Conservation (phyloP, 1,140 invertebrate species). For the Triops cancriformis region DNA sequence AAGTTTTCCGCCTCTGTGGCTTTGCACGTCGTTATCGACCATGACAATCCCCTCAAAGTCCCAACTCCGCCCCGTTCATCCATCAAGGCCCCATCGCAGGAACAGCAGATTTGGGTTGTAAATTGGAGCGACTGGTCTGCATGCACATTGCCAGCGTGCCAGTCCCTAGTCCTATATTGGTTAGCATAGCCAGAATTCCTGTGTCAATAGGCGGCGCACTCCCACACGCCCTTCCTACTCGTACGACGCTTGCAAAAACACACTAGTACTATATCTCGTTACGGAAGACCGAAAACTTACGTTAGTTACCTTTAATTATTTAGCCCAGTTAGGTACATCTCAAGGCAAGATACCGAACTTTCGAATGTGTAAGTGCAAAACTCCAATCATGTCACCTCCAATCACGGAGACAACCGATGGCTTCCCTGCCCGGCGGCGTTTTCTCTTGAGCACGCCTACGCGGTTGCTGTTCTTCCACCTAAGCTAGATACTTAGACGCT, state of each 20-base stretch:
- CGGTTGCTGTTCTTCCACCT: too few species aligned
- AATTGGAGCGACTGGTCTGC: slow-evolving; percentile 8
- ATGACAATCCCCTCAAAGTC: not conserved
- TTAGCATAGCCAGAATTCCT: slow-evolving; percentile 10
- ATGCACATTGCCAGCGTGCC: slow-evolving; percentile 7
- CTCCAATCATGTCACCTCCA: too few species aligned
- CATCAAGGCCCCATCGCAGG: slow-evolving; percentile 10
- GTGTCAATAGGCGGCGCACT: slow-evolving; percentile 4
- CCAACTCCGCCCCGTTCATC: slow-evolving; percentile 8
- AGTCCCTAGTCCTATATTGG: not conserved
- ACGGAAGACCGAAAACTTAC: not conserved
- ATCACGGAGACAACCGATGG: too few species aligned
- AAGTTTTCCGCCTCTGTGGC: slow-evolving; percentile 7
- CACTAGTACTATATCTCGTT: not conserved
- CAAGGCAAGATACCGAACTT: too few species aligned
- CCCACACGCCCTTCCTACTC: not conserved
- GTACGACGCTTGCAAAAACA: not conserved
- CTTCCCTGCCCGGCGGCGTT: too few species aligned
- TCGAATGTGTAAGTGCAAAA: too few species aligned
- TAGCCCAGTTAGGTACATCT: too few species aligned
- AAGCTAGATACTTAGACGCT: too few species aligned
- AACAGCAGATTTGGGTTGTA: slow-evolving; percentile 10
- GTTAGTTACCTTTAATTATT: too few species aligned
- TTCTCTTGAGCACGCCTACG: too few species aligned
- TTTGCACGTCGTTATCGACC: slow-evolving; percentile 9